Evolutionary conservation across 2,113 vertebrate species (phyloP), one percentile per base, ranked within the genome.

Genomic region (Nibea coibor): DNA sequence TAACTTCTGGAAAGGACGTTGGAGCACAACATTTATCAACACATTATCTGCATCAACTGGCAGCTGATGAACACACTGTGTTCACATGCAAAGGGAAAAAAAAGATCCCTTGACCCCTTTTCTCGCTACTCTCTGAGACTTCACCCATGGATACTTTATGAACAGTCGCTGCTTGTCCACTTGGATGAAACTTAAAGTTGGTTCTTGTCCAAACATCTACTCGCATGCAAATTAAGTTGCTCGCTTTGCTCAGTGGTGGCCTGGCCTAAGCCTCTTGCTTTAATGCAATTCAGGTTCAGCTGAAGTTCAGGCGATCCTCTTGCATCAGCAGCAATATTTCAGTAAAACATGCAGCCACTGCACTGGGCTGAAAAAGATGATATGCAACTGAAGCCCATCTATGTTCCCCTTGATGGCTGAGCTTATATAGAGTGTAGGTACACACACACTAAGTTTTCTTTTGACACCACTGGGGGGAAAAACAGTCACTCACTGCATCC

Each of bases 231-330:
- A 86, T 73, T 9, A 75, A 66, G 64, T 43, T 72, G 62, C 64
- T 78, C 56, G 17, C 71, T 82, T 80, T 76, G 59, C 75, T 79
- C 80, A 78, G 48, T 22, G 63, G 62, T 59, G 31, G 62, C 77
- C 59, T 65, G 14, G n/a, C 20, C 11, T 83, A 79, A 89, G 56
- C 68, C 62, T 73, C 58, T 8, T 11, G 45, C 81, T 78, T 86
- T 84, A 86, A 82, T 81, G 72, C 59, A 73, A 50, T 76, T 74
- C 42, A 28, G 70, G 88, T 91, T 93, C 85, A 89, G 26, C 31
- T 53, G 17, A 67, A 80, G 84, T 88, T 90, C 88, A 85, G 50
- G 28, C 42, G 48, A 81, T 19, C n/a, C 54, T 53, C 39, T 72
- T 11, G 66, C 51, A 66, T 78, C 31, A 39, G 16, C 39, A 24